Evolutionary conservation across 1,140 invertebrate genomes (phyloP).

Genomic region (Apis mellifera): Amel_HAv3.1 CM009936.2:14151501-14152000

Average conservation of each 20-base stretch:
- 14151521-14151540: not conserved
- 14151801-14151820: constrained; percentile 43
- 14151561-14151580: not conserved
- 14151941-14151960: not conserved
- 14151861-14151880: not conserved
- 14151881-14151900: constrained; percentile 22
- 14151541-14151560: not conserved
- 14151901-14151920: not conserved
- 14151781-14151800: constrained; percentile 58
- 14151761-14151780: constrained; percentile 53
- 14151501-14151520: too few species aligned
- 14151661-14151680: constrained; percentile 35
- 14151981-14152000: not conserved
- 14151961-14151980: not conserved
- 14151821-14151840: not conserved
- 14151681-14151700: constrained; percentile 57
- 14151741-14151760: constrained; percentile 37
- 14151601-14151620: not conserved
- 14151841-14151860: not conserved
- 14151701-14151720: constrained; percentile 52
- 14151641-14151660: constrained; percentile 15
- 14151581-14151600: not conserved
- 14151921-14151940: constrained; percentile 25
- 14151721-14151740: constrained; percentile 59
- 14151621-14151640: not conserved